Evolutionary conservation across 1,140 invertebrate species (phyloP).

Genomic region (Cotesia typhae): DNA sequence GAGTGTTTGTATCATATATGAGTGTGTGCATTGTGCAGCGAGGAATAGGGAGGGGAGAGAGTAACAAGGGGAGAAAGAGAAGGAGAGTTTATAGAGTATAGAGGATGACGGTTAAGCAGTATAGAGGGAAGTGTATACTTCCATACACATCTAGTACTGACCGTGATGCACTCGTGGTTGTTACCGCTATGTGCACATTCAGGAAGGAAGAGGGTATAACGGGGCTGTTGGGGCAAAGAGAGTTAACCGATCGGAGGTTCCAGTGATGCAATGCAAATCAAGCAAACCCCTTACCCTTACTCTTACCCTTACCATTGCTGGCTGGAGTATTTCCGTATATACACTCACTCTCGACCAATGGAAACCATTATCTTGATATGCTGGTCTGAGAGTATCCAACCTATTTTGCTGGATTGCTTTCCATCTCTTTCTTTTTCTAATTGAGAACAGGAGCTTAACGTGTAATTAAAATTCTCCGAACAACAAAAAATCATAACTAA

Average conservation of each 20-base stretch:
- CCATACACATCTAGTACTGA: constrained; percentile 7
- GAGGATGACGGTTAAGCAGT: constrained; percentile 1
- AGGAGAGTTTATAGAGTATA: constrained; percentile 11
- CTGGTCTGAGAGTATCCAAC: constrained; percentile 22
- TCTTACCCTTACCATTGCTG: too few species aligned
- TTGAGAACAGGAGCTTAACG: constrained; percentile 3
- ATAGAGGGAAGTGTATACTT: background rate
- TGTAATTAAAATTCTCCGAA: constrained; percentile 21
- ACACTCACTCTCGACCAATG: constrained; percentile 47
- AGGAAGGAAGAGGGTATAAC: background rate
- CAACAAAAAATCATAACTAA: constrained; percentile 1
- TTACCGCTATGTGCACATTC: constrained; percentile 14
- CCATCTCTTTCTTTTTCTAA: constrained; percentile 2
- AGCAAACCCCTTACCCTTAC: constrained; percentile 48
- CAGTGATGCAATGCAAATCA: constrained; percentile 54
- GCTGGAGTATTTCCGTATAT: constrained; percentile 36
- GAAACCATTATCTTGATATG: constrained; percentile 37
- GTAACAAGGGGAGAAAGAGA: too few species aligned
- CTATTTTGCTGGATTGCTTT: background rate
- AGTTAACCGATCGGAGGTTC: constrained; percentile 12
- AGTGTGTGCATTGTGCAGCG: background rate
- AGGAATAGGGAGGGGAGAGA: too few species aligned
- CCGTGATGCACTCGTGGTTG: constrained; percentile 21
- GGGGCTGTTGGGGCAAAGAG: constrained; percentile 13
- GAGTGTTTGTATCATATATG: constrained; percentile 21